Evolutionary conservation across 1,140 invertebrate species (phyloP).

Genomic region (Zaprionus africanus): DNA sequence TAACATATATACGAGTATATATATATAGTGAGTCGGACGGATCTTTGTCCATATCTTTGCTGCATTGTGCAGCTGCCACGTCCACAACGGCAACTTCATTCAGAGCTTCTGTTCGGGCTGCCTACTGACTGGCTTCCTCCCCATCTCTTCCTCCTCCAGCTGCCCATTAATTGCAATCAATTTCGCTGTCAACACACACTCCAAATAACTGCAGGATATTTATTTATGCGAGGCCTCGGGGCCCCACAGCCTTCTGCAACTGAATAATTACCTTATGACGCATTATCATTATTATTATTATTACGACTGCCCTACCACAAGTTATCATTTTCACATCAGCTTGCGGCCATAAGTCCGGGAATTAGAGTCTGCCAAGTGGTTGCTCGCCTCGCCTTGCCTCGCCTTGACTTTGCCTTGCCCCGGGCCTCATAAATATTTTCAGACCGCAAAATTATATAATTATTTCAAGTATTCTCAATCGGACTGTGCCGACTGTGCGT

Average conservation of each 20-base stretch:
- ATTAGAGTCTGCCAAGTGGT: constrained; percentile 50
- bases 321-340: constrained; percentile 64
- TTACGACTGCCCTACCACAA: constrained; percentile 40
- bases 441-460: constrained; percentile 76
- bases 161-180: constrained; percentile 79
- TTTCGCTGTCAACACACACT: constrained; percentile 82
- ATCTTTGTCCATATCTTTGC: constrained; percentile 15
- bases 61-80: constrained; percentile 14
- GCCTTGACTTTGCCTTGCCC: constrained; percentile 14
- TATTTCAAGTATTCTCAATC: constrained; percentile 67
- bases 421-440: constrained; percentile 68
- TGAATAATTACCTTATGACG: constrained; percentile 83
- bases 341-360: constrained; percentile 38
- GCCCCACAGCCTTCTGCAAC: constrained; percentile 66
- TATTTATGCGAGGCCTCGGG: constrained; percentile 61
- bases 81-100: constrained; percentile 15
- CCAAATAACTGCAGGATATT: constrained; percentile 80
- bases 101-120: constrained; percentile 9
- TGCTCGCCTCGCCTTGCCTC: neutral
- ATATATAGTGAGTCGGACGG: neutral
- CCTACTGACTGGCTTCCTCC: constrained; percentile 1
- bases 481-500: constrained; percentile 47
- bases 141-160: neutral
- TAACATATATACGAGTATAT: neutral
- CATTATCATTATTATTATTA: constrained; percentile 80